phyloP scores from a whole-genome alignment of 1,140 invertebrate species.

The Hylyphantes graminicola region DNA sequence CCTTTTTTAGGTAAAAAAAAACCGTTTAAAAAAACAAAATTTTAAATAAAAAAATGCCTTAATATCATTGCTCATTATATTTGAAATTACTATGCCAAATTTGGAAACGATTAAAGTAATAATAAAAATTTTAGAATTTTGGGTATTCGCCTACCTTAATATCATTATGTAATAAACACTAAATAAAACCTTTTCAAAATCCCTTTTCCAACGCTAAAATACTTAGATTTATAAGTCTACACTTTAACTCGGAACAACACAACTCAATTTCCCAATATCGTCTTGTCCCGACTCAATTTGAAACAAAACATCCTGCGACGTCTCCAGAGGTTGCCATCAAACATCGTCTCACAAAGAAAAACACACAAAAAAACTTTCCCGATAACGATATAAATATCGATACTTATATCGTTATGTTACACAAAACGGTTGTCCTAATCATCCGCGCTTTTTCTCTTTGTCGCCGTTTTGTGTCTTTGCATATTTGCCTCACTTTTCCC shows the following conservation, averaged over 20 bases:
- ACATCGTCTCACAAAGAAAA: constrained; percentile 1
- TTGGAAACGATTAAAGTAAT: too few relatives aligned
- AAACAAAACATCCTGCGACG: neutral
- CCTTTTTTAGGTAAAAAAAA: too few relatives aligned
- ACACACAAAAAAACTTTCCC: constrained; percentile 1
- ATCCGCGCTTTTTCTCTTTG: constrained; percentile 37
- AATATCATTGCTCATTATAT: too few relatives aligned
- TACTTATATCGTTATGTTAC: neutral
- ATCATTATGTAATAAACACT: too few relatives aligned
- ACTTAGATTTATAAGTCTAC: neutral
- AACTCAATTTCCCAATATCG: neutral
- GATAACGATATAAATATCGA: constrained; percentile 56
- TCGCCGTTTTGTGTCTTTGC: constrained; percentile 36
- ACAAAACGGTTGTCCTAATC: constrained; percentile 37
- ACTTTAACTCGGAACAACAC: neutral
- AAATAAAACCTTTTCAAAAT: too few relatives aligned
- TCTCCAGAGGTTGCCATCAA: constrained; percentile 16
- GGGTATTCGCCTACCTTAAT: too few relatives aligned
- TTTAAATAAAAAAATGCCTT: too few relatives aligned
- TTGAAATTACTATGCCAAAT: too few relatives aligned
- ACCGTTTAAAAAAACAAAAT: too few relatives aligned
- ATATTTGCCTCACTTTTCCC: constrained; percentile 8
- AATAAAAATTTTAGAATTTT: too few relatives aligned
- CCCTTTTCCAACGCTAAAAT: neutral
- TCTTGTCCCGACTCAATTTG: neutral